phyloP scores from a whole-genome alignment of 2,113 vertebrate species.

The Alethe diademata region DNA sequence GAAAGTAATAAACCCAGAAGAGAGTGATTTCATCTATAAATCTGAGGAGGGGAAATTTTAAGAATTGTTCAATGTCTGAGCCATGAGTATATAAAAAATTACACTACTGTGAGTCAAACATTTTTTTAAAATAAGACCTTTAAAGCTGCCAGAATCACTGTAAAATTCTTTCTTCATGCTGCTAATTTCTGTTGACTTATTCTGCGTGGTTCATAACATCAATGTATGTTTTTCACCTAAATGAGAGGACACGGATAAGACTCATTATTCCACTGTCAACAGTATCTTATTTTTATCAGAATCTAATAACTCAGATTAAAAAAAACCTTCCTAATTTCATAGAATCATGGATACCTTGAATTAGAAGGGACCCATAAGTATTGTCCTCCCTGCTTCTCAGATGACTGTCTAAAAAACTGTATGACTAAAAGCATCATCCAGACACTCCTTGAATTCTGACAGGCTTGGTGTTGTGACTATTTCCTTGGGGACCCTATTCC shows the following conservation, averaged over 20 bases:
- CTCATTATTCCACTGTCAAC: neutral
- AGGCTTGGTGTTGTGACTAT: neutral
- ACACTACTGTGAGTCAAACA: neutral
- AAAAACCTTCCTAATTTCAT: neutral
- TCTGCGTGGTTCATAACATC: neutral
- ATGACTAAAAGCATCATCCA: neutral
- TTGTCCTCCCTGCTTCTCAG: neutral
- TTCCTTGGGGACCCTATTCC: neutral
- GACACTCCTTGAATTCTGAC: neutral
- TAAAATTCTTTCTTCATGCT: neutral
- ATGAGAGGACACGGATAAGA: neutral
- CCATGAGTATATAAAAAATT: neutral
- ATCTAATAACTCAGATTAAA: neutral
- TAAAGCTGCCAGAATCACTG: neutral
- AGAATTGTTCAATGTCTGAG: neutral
- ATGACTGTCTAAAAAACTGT: too few relatives aligned
- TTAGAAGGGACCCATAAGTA: neutral
- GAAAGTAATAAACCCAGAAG: neutral
- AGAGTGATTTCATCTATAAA: neutral
- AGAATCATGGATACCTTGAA: fast-evolving
- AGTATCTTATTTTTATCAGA: neutral
- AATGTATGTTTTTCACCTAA: neutral
- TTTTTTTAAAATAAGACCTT: neutral
- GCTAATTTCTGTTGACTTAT: neutral
- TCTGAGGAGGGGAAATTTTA: neutral